Percentiles rank a stretch among this genome's conserved stretches.
Conservation (phyloP, 2,113 vertebrate species). For the Perccottus glenii region DNA sequence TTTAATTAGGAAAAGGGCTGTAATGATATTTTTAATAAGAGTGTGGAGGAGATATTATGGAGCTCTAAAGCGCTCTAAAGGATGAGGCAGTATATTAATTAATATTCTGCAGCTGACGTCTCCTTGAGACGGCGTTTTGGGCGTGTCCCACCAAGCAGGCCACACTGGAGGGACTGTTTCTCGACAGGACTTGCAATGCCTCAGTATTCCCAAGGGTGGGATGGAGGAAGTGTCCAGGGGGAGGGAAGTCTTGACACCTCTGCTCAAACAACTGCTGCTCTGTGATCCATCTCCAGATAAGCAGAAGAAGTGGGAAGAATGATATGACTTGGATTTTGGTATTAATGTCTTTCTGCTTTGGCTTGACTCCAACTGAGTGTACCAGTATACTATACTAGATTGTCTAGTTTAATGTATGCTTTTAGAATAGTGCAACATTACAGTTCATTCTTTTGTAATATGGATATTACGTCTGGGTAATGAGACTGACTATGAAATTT, state of each 20-base stretch:
- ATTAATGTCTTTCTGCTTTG: neutral
- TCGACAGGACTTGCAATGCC: too few relatives aligned
- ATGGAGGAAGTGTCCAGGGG: neutral
- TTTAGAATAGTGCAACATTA: too few relatives aligned
- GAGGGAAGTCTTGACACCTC: neutral
- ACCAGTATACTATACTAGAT: too few relatives aligned
- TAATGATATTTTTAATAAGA: conserved; percentile 27
- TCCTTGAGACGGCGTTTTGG: too few relatives aligned
- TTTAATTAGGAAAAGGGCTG: conserved; percentile 24
- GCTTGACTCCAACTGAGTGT: neutral
- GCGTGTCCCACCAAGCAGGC: too few relatives aligned
- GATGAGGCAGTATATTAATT: neutral
- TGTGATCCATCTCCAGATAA: too few relatives aligned
- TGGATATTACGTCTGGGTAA: neutral
- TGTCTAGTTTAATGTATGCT: too few relatives aligned
- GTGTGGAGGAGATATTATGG: neutral
- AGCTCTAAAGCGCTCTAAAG: neutral
- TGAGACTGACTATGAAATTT: neutral
- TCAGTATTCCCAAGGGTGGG: neutral
- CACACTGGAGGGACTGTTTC: too few relatives aligned
- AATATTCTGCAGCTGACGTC: neutral
- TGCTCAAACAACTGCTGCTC: too few relatives aligned
- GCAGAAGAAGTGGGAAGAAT: too few relatives aligned
- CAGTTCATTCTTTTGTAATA: neutral
- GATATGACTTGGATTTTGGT: too few relatives aligned